Base-by-base conservation (phyloP, 1,140 invertebrate genomes). In the Thaumetopoea pityocampa region DNA sequence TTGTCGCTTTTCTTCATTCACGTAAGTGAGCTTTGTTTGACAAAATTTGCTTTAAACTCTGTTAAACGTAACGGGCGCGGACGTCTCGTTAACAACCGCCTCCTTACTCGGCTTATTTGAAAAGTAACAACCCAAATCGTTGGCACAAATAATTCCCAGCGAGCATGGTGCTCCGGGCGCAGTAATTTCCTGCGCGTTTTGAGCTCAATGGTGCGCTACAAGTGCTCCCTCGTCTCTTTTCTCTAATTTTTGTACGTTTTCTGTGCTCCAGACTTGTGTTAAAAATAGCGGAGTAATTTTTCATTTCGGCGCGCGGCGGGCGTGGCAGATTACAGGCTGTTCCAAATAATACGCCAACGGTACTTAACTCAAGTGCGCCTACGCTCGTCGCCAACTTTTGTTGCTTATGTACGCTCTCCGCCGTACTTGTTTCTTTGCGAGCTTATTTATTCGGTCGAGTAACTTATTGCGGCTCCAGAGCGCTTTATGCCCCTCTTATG, bases 181-280 rank as follows among this genome's bases (percentile, higher is more conserved):
- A 57, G 71, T 80, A 77, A 83, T 83, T 79, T 81, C 73, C 74
- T 76, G 72, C 72, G 71, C 76, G 74, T 84, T 84, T 84, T 78
- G 72, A 81, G 77, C 74, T 78, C 77, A 84, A 84, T 84, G 74
- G 71, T 64, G 73, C 80, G 74, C 54, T 59, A 78, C 80, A 79
- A 84, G 77, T 79, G 72, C 71, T 67, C 74, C 62, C 79, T 72
- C 67, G 61, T 68, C 63, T 76, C 72, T 72, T 79, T 79, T 76
- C 74, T 79, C 76, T 83, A 79, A 81, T 80, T 84, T 79, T 81
- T 79, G 69, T 84, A 81, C 77, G 77, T 76, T 78, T 77, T 78
- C 68, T 70, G 65, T 65, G 61, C 70, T 66, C 66, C 56, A 67
- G 60, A 65, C 63, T 76, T 67, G 63, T 71, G 74, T 78, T 81